These are phyloP conservation scores for Mormyrus iriodes DNA, from an alignment of 2,113 vertebrate genomes.

Conservation along the genomic window DNA sequence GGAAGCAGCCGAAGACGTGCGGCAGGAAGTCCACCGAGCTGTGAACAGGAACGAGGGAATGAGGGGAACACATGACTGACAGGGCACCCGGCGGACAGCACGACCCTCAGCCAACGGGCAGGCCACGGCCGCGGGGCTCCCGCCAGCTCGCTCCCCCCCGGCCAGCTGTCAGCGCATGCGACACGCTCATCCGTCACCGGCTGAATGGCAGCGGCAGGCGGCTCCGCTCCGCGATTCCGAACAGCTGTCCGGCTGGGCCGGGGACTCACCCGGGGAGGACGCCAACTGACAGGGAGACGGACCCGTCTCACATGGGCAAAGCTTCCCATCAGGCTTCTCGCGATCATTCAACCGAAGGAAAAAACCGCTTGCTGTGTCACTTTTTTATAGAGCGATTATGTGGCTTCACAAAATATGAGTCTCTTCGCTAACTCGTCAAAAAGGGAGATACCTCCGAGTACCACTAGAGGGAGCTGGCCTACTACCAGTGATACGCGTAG, in stretches of 20 bases:
- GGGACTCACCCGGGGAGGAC: too few species aligned
- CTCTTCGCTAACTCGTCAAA: neutral
- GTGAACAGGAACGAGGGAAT: slow-evolving; percentile 39
- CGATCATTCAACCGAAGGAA: neutral
- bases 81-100: slow-evolving; percentile 1
- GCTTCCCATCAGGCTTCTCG: neutral
- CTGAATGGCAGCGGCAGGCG: neutral
- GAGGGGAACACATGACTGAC: slow-evolving; percentile 20
- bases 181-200: neutral
- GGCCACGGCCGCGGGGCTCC: neutral
- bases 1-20: slow-evolving; percentile 75
- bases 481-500: neutral
- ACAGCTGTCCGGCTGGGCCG: neutral
- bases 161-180: neutral
- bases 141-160: neutral
- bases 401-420: neutral
- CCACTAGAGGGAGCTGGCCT: neutral
- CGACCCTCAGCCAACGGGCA: slow-evolving; percentile 18
- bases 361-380: neutral
- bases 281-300: neutral
- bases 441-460: neutral
- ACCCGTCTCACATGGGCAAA: neutral
- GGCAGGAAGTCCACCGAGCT: slow-evolving; percentile 82
- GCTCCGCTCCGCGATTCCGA: neutral
- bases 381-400: neutral